phyloP scores from a whole-genome alignment of 2,888 invertebrate genomes.

The Acanthacorydalis orientalis region DNA sequence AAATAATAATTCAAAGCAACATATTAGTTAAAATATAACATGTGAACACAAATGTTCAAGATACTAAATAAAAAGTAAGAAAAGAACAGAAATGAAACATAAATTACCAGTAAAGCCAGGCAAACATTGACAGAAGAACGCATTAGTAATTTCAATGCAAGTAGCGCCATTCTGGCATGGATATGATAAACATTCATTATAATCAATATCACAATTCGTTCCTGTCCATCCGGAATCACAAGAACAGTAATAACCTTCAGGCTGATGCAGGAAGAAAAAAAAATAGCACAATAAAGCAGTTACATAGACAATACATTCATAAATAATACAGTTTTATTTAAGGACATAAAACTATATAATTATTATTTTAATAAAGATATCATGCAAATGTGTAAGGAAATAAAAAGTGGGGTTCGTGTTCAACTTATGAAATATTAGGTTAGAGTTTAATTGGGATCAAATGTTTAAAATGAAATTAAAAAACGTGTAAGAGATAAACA shows the following conservation, averaged over 20 bases:
- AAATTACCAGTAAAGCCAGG: constrained; percentile 36
- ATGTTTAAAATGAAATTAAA: no score
- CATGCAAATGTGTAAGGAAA: constrained; percentile 11
- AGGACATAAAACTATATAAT: not conserved
- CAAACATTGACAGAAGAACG: constrained; percentile 40
- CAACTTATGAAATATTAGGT: no score
- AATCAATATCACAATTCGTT: constrained; percentile 33
- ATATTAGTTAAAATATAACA: not conserved
- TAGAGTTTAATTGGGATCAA: no score
- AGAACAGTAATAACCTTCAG: constrained; percentile 44
- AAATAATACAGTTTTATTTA: no score
- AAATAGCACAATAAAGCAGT: not conserved
- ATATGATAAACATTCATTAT: constrained; percentile 36
- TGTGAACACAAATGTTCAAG: not conserved
- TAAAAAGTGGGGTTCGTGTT: not conserved
- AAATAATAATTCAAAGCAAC: not conserved
- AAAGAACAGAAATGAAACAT: not conserved
- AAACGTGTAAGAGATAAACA: no score
- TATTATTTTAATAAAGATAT: constrained; percentile 4
- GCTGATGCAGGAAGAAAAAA: constrained; percentile 17
- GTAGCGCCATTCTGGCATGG: constrained; percentile 49
- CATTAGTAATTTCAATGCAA: constrained; percentile 34
- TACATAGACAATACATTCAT: not conserved
- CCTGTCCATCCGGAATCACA: constrained; percentile 56
- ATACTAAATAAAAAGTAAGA: not conserved